A percentile compares a stretch with the other conserved stretches of the same genome.
Conservation (phyloP, 2,888 invertebrate genomes). For the Epicampocera succincta region DNA sequence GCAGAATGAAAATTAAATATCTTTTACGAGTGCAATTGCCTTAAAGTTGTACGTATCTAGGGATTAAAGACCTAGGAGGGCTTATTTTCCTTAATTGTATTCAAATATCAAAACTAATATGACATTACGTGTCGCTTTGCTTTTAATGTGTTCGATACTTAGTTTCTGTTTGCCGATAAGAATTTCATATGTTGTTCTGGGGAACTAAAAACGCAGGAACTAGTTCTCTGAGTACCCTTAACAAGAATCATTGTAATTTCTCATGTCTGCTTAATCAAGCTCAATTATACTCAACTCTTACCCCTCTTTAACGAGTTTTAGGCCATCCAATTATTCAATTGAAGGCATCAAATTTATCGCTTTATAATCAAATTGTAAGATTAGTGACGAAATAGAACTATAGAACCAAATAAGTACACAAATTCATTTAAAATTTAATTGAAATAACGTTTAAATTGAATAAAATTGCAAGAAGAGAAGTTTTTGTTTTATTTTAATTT, state of each 20-base stretch:
- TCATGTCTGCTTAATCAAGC: slow-evolving; percentile 18
- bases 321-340: slow-evolving; percentile 72
- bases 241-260: slow-evolving; percentile 14
- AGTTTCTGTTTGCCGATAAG: too few relatives aligned
- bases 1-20: too few relatives aligned
- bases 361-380: slow-evolving; percentile 80
- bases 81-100: too few relatives aligned
- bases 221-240: neutral
- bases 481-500: neutral
- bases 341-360: slow-evolving; percentile 74
- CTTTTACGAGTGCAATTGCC: too few relatives aligned
- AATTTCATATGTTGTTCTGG: too few relatives aligned
- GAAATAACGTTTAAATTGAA: slow-evolving; percentile 44
- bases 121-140: too few relatives aligned
- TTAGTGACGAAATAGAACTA: slow-evolving; percentile 71
- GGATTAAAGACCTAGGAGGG: too few relatives aligned
- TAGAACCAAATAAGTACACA: slow-evolving; percentile 73
- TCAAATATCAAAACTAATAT: too few relatives aligned
- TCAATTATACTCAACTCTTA: slow-evolving; percentile 7
- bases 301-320: slow-evolving; percentile 35
- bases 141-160: too few relatives aligned
- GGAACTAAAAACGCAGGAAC: too few relatives aligned
- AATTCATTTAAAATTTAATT: slow-evolving; percentile 73
- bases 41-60: too few relatives aligned
- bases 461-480: slow-evolving; percentile 5